Evolutionary conservation across 2,797 vertebrate species (phyloP), one percentile per base, ranked within the genome.

Genomic region (Enteromius mattozi): DNA sequence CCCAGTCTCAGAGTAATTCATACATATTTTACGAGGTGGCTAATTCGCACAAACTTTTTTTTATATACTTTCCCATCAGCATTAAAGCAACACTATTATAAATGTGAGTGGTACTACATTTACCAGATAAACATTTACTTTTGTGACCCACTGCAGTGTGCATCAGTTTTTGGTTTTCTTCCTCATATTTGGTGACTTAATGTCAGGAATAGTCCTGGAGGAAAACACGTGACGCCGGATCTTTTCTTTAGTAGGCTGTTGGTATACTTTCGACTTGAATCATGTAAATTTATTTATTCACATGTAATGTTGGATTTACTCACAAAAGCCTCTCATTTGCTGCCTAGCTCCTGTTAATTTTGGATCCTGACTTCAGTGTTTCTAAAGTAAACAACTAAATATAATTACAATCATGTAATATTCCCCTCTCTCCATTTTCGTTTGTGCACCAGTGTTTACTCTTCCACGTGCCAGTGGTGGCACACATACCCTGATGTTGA

Each of bases 391-490:
- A 63, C 37, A 17, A 30, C 54, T 78, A 59, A 78, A 78, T 45
- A 45, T 78, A 78, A 42, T 78, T 45, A 63, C 51, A 42, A 45
- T 45, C 17, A 13, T 30, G 24, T 63, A 63, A 30, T 78, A 78
- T 61, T 61, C 27, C 27, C 9, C 27, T 21, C 2, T 51, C 27
- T 33, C 17, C 12, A 19, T 59, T 59, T 61, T 13, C 13, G 2
- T 24, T 16, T 71, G 69, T 45, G 35, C 24, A 16, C 56, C 56
- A 63, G 6, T 63, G 59, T 78, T 78, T 78, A 78, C 76, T 78
- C 76, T 35, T 37, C 19, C 21, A 35, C 1, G 3, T 76, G 49
- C 72, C 51, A 63, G 59, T 1, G 37, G 76, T 45, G 37, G 12
- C 13, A 30, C 37, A 19, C 76, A 78, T 30, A 59, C 56, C 37